These are phyloP conservation scores for Caenorhabditis doughertyi DNA, from an alignment of 2,888 invertebrate genomes.

Conservation along the genomic window DNA sequence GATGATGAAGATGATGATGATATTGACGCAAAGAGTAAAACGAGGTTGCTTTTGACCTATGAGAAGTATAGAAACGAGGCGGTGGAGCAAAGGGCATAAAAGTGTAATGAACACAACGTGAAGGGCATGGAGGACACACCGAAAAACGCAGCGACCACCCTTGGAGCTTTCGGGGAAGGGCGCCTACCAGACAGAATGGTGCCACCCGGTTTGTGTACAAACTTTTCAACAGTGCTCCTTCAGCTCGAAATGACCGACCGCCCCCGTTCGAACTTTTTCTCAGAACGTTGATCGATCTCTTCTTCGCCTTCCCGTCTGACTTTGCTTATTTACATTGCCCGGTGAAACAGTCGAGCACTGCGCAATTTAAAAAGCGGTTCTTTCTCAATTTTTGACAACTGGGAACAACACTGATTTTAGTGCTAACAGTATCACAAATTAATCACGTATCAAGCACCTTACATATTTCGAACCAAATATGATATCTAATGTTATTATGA, in stretches of 20 bases:
- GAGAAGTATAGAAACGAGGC: constrained; percentile 26
- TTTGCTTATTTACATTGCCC: constrained; percentile 30
- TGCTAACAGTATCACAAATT: constrained; percentile 58
- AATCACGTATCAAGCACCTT: constrained; percentile 15
- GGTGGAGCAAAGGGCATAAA: constrained; percentile 50
- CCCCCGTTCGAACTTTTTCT: constrained; percentile 31
- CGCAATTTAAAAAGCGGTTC: not conserved
- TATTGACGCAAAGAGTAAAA: constrained; percentile 45
- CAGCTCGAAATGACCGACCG: constrained; percentile 23
- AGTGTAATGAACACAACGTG: constrained; percentile 52
- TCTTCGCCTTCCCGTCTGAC: constrained; percentile 12
- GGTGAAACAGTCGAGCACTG: constrained; percentile 2
- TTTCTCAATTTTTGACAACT: constrained; percentile 55
- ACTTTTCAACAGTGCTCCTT: constrained; percentile 38
- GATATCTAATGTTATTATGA: too few relatives aligned
- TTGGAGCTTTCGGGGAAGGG: constrained; percentile 11
- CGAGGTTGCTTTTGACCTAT: constrained; percentile 19
- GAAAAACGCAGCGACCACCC: constrained; percentile 16
- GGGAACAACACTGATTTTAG: constrained; percentile 44
- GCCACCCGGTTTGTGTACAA: constrained; percentile 53
- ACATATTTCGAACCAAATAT: too few relatives aligned
- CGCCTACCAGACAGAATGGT: constrained; percentile 57
- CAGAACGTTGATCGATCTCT: constrained; percentile 48
- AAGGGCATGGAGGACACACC: constrained; percentile 16
- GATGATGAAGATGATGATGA: constrained; percentile 32